phyloP scores from a whole-genome alignment of 2,113 vertebrate species.

The Sapayoa aenigma region DNA sequence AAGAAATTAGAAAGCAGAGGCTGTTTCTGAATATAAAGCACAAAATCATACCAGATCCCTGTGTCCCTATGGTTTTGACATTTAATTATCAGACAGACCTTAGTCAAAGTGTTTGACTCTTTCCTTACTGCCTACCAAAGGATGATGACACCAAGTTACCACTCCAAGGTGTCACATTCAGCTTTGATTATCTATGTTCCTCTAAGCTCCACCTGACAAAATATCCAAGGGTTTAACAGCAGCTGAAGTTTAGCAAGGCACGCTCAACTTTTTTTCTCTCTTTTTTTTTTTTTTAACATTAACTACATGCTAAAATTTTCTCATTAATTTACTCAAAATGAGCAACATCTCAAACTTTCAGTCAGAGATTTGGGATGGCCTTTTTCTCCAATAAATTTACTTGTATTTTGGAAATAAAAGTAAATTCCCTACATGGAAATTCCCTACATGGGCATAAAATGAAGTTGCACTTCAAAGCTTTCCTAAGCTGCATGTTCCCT shows the following conservation, averaged over 20 bases:
- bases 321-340: background rate
- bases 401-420: background rate
- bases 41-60: background rate
- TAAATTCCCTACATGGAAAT: background rate
- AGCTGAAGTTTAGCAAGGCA: background rate
- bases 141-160: background rate
- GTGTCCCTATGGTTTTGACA: background rate
- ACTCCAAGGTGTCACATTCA: background rate
- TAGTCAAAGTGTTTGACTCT: background rate
- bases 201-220: background rate
- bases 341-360: background rate
- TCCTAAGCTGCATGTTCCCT: background rate
- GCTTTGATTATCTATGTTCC: background rate
- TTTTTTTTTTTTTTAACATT: background rate
- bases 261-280: background rate
- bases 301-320: background rate
- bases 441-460: background rate
- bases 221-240: background rate
- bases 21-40: constrained; percentile 2
- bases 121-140: background rate
- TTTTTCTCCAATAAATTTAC: background rate
- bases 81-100: background rate
- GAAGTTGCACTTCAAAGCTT: background rate
- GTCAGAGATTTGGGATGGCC: background rate
- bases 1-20: constrained; percentile 9